Percentiles rank a stretch among this genome's conserved stretches.
These are phyloP conservation scores for Nycticryphes semicollaris DNA, from an alignment of 2,113 vertebrate species.

Conservation along the genomic window DNA sequence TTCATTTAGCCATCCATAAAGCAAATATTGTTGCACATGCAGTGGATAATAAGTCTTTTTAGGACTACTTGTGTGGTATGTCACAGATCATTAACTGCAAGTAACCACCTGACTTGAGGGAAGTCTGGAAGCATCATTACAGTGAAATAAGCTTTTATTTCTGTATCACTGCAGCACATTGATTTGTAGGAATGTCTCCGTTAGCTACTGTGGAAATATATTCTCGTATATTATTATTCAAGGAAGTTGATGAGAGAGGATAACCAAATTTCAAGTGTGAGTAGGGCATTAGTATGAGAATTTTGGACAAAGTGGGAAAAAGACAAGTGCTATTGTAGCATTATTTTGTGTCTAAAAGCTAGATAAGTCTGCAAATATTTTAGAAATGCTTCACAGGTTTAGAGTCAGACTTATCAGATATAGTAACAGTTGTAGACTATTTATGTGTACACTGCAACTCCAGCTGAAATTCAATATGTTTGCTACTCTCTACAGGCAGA, in stretches of 20 bases:
- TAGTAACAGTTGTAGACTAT: not conserved
- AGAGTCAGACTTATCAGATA: not conserved
- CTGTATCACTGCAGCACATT: slow-evolving; percentile 84
- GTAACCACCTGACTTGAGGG: slow-evolving; percentile 92
- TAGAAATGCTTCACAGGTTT: not conserved
- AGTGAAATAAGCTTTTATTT: slow-evolving; percentile 90
- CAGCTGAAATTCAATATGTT: not conserved
- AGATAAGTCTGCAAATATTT: not conserved
- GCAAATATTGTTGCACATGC: slow-evolving; percentile 99
- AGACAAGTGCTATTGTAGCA: slow-evolving; percentile 15
- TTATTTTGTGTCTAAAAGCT: slow-evolving; percentile 25
- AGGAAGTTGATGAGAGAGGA: slow-evolving; percentile 68
- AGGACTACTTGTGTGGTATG: slow-evolving; percentile 98
- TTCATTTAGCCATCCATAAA: slow-evolving; percentile 98
- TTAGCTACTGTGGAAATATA: slow-evolving; percentile 78
- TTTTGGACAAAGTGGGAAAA: slow-evolving; percentile 32
- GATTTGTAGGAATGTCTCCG: slow-evolving; percentile 89
- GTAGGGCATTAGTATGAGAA: slow-evolving; percentile 15
- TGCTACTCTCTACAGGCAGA: not conserved
- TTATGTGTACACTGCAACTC: not conserved
- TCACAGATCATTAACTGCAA: slow-evolving; percentile 95
- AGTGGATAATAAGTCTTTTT: slow-evolving; percentile 95
- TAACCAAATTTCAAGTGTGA: slow-evolving; percentile 49
- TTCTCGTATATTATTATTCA: slow-evolving; percentile 70
- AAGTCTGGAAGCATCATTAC: slow-evolving; percentile 95